Percentiles rank a stretch among this genome's conserved stretches.
These are phyloP conservation scores for Osedax fenrisi DNA, from an alignment of 2,888 invertebrate genomes.

Conservation along the genomic window DNA sequence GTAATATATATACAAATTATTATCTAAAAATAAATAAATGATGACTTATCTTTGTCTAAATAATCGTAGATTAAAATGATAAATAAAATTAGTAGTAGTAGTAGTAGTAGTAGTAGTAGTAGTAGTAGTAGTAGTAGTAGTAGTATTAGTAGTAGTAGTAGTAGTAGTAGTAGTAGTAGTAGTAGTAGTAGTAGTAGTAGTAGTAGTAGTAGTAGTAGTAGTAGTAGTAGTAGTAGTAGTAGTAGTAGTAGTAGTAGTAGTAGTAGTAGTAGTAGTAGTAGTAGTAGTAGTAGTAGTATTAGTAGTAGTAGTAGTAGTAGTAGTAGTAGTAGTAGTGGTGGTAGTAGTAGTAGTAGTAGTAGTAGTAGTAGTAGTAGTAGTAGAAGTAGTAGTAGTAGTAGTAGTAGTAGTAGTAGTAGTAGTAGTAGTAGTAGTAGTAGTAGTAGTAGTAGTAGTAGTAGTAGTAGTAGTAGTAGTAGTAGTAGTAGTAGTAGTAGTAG, in stretches of 20 bases:
- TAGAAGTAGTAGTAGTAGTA: constrained; percentile 31
- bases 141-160: too few species aligned
- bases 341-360: constrained; percentile 29
- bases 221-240: constrained; percentile 20
- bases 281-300: constrained; percentile 20
- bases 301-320: constrained; percentile 26
- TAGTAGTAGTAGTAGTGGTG: constrained; percentile 20
- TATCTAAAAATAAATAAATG: too few species aligned
- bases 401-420: constrained; percentile 25
- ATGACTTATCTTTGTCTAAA: too few species aligned
- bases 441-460: neutral
- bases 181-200: constrained; percentile 25
- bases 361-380: constrained; percentile 31
- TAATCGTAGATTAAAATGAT: too few species aligned
- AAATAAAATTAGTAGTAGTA: too few species aligned
- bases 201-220: constrained; percentile 20
- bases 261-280: constrained; percentile 29
- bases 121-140: constrained; percentile 18
- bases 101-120: constrained; percentile 30
- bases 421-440: constrained; percentile 6
- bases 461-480: constrained; percentile 2
- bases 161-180: constrained; percentile 12
- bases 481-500: constrained; percentile 2
- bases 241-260: constrained; percentile 32
- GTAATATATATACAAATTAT: too few species aligned